Conservation (phyloP, 2,113 vertebrate genomes). For the Glaucidium brasilianum region DNA sequence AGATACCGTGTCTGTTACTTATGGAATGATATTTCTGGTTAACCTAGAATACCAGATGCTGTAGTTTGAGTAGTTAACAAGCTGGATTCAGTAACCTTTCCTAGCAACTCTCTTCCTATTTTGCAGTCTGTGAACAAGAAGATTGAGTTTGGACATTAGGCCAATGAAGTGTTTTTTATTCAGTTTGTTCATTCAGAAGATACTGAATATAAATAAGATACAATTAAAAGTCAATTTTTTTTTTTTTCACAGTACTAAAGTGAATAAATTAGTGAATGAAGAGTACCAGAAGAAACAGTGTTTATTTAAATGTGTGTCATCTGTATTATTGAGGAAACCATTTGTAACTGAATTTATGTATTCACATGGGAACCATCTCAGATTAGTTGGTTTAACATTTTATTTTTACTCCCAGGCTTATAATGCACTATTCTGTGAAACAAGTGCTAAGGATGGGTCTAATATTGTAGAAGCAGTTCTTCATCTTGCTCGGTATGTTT, state of each 20-base stretch:
- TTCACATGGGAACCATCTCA: background rate
- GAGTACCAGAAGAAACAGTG: background rate
- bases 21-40: background rate
- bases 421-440: constrained; percentile 89
- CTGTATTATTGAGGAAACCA: background rate
- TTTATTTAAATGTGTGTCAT: background rate
- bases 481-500: constrained; percentile 85
- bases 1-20: background rate
- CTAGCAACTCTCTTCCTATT: background rate
- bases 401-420: constrained; percentile 77
- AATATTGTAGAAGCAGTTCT: constrained; percentile 90
- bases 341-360: background rate
- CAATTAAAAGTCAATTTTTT: background rate
- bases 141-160: background rate
- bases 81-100: background rate
- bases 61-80: background rate
- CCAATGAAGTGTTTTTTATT: background rate
- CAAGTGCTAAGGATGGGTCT: constrained; percentile 90
- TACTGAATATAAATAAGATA: background rate
- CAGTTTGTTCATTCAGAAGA: background rate
- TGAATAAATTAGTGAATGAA: background rate
- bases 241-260: background rate
- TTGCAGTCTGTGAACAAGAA: background rate
- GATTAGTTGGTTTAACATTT: background rate
- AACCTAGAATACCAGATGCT: background rate